Conservation (phyloP, 2,888 invertebrate species). For the Ischnus inquisitorius region DNA sequence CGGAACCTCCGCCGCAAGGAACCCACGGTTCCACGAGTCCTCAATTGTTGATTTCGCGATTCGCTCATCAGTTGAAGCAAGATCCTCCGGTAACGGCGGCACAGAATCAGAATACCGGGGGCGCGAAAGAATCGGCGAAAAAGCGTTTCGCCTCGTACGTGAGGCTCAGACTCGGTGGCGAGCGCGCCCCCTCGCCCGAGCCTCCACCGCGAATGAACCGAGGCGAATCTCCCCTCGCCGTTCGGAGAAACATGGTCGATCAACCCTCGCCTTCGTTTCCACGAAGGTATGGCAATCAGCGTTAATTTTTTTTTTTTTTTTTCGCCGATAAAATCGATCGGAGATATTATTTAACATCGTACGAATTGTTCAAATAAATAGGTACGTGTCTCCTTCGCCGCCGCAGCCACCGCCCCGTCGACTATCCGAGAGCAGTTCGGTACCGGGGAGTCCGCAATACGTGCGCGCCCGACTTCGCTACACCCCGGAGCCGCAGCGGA, state of each 20-base stretch:
- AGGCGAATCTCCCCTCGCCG: constrained; percentile 86
- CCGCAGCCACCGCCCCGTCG: constrained; percentile 89
- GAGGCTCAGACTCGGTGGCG: constrained; percentile 90
- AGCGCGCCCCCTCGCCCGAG: constrained; percentile 84
- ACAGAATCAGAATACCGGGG: constrained; percentile 73
- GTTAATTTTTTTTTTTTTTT: neutral
- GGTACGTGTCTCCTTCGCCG: constrained; percentile 88
- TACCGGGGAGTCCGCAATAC: constrained; percentile 90
- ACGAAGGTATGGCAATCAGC: constrained; percentile 78
- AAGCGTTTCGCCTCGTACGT: constrained; percentile 94
- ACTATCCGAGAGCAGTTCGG: constrained; percentile 89
- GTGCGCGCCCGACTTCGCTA: constrained; percentile 87
- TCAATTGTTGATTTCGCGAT: constrained; percentile 83
- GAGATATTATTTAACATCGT: too few species aligned
- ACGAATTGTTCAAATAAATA: constrained; percentile 75
- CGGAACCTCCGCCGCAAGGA: constrained; percentile 81
- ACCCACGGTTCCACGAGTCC: constrained; percentile 82
- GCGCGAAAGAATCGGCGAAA: constrained; percentile 86
- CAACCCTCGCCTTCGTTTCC: constrained; percentile 84
- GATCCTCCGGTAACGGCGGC: constrained; percentile 78
- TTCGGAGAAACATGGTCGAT: constrained; percentile 88
- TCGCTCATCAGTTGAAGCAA: constrained; percentile 82
- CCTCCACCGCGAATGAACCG: constrained; percentile 84
- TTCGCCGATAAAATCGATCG: neutral
- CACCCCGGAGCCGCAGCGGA: constrained; percentile 86